A percentile compares a stretch with the other conserved stretches of the same genome.
Evolutionary conservation across 2,113 vertebrate species (phyloP).

Genomic region (Hiodon alosoides): DNA sequence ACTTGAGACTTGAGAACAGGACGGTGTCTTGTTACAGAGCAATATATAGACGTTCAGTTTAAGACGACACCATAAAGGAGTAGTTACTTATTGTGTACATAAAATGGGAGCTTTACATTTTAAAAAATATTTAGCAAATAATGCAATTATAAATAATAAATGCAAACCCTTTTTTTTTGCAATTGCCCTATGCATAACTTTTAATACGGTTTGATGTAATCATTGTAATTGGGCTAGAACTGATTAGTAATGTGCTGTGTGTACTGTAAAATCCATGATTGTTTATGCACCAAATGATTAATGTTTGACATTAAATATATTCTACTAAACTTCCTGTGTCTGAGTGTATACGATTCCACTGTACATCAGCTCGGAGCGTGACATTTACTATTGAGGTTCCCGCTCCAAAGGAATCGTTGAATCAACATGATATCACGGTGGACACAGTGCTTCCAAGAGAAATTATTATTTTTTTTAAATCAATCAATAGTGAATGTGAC

Average conservation of each 20-base stretch:
- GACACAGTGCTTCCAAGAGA: too few species aligned
- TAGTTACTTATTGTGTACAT: not conserved
- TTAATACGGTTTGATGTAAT: too few species aligned
- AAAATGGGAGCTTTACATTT: not conserved
- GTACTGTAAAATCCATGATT: conserved; percentile 29
- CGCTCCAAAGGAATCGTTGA: too few species aligned
- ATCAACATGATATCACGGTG: too few species aligned
- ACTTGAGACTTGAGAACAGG: conserved; percentile 4
- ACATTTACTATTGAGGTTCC: too few species aligned
- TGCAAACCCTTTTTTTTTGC: not conserved
- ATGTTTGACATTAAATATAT: conserved; percentile 48
- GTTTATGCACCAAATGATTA: conserved; percentile 23
- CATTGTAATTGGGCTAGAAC: conserved; percentile 2
- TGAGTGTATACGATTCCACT: not conserved
- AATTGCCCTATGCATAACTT: too few species aligned
- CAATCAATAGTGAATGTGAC: too few species aligned
- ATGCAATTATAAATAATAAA: not conserved
- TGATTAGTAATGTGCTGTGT: conserved; percentile 21
- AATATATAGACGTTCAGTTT: not conserved
- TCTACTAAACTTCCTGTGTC: conserved; percentile 10
- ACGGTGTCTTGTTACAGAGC: not conserved
- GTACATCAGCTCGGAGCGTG: too few species aligned
- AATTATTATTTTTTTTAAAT: too few species aligned
- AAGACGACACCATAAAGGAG: not conserved
- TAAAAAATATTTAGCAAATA: not conserved